A percentile compares a stretch with the other conserved stretches of the same genome.
Evolutionary conservation across 1,140 invertebrate genomes (phyloP).

Genomic region (Drosophila funebris): DNA sequence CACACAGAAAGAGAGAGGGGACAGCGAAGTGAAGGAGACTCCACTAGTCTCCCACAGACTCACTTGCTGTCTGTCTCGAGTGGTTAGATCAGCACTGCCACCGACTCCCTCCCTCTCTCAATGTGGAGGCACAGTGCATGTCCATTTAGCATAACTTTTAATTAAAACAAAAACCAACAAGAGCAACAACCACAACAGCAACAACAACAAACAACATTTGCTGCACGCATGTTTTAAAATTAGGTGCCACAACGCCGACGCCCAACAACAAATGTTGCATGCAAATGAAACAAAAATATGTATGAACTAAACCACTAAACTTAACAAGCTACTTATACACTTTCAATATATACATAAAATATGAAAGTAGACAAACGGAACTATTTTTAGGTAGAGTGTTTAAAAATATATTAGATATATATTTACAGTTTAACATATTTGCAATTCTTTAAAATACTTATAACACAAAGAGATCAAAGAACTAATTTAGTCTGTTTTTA

Average conservation of each 20-base stretch:
- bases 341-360: not conserved
- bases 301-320: slow-evolving; percentile 10
- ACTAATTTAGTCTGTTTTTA: not conserved
- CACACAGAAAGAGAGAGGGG: not conserved
- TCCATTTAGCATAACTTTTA: slow-evolving; percentile 75
- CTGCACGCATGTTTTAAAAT: slow-evolving; percentile 60
- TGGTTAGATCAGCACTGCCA: slow-evolving; percentile 45
- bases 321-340: slow-evolving; percentile 28
- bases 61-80: not conserved
- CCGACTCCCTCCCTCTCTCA: not conserved
- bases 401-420: no score
- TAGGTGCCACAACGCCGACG: slow-evolving; percentile 19
- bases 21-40: not conserved
- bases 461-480: not conserved
- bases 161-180: slow-evolving; percentile 58
- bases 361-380: not conserved
- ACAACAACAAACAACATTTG: slow-evolving; percentile 39
- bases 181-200: not conserved
- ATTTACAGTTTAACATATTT: no score
- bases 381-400: no score
- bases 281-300: slow-evolving; percentile 50
- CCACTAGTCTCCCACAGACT: slow-evolving; percentile 25
- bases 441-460: not conserved
- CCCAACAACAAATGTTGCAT: slow-evolving; percentile 68
- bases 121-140: slow-evolving; percentile 46